phyloP scores from a whole-genome alignment of 2,113 vertebrate genomes.

The Indicator maculatus region DNA sequence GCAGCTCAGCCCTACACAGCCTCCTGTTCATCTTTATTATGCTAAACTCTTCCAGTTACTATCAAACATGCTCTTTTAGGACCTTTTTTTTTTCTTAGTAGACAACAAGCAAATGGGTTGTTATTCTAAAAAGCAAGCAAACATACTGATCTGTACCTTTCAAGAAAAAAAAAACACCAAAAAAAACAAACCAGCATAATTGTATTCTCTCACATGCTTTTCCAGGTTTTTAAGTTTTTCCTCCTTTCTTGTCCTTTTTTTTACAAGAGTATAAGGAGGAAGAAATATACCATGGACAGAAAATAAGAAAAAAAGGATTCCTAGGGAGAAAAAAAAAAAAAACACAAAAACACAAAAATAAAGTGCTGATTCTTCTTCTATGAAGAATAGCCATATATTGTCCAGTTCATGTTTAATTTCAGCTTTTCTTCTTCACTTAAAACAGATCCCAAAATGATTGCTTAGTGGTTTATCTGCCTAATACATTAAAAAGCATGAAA shows the following conservation, averaged over 20 bases:
- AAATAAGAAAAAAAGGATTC: neutral
- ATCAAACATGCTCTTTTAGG: rapidly evolving
- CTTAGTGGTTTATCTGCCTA: neutral
- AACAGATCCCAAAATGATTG: neutral
- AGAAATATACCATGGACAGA: neutral
- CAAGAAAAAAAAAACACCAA: neutral
- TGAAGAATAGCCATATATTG: neutral
- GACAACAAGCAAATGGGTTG: neutral
- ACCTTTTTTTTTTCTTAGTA: neutral
- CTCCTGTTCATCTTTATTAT: neutral
- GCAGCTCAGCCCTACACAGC: neutral
- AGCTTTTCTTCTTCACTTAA: neutral
- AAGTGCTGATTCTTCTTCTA: neutral
- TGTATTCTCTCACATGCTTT: neutral
- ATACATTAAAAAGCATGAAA: neutral
- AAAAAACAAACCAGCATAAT: neutral
- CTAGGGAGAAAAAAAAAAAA: neutral
- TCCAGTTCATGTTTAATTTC: neutral
- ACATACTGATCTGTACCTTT: neutral
- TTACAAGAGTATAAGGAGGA: neutral
- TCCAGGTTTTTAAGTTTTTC: too few relatives aligned
- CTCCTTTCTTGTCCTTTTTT: neutral
- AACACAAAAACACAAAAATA: neutral
- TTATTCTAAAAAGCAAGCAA: neutral
- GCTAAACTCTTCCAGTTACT: neutral